Percentiles rank a stretch among this genome's conserved stretches.
phyloP scores from a whole-genome alignment of 2,888 invertebrate species.

The Zelleria hepariella region DNA sequence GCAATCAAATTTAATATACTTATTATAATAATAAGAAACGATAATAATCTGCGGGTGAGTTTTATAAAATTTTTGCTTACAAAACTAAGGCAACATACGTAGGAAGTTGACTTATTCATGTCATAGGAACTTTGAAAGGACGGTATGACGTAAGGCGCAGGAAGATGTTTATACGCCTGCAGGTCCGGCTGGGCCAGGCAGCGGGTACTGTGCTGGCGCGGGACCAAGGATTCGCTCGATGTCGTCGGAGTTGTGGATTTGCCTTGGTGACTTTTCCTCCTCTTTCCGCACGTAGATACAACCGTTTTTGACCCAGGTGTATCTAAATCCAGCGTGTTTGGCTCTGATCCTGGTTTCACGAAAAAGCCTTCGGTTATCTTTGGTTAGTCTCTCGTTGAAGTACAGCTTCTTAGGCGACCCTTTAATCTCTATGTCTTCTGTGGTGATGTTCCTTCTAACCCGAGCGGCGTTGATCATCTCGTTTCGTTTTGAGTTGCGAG shows the following conservation, averaged over 20 bases:
- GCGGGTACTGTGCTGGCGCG: too few relatives aligned
- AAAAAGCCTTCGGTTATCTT: constrained; percentile 1
- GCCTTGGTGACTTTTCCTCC: background rate
- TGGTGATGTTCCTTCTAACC: background rate
- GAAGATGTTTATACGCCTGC: too few relatives aligned
- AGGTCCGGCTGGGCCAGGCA: too few relatives aligned
- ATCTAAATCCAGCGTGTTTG: background rate
- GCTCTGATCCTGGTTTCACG: constrained; percentile 2
- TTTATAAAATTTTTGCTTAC: too few relatives aligned
- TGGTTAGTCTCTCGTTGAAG: constrained; percentile 6
- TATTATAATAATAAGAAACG: too few relatives aligned
- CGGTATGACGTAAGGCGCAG: too few relatives aligned
- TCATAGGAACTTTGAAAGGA: too few relatives aligned
- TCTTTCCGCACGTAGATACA: background rate
- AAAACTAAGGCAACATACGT: too few relatives aligned
- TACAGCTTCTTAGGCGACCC: constrained; percentile 4
- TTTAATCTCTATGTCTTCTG: background rate
- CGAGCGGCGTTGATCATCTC: background rate
- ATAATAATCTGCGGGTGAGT: too few relatives aligned
- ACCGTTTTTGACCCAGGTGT: constrained; percentile 2
- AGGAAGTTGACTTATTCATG: too few relatives aligned
- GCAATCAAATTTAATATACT: too few relatives aligned
- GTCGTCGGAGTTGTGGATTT: background rate
- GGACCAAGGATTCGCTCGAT: background rate
- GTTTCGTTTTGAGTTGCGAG: background rate